Evolutionary conservation across 2,888 invertebrate genomes (phyloP).

Genomic region (Nemapogon koenigi): DNA sequence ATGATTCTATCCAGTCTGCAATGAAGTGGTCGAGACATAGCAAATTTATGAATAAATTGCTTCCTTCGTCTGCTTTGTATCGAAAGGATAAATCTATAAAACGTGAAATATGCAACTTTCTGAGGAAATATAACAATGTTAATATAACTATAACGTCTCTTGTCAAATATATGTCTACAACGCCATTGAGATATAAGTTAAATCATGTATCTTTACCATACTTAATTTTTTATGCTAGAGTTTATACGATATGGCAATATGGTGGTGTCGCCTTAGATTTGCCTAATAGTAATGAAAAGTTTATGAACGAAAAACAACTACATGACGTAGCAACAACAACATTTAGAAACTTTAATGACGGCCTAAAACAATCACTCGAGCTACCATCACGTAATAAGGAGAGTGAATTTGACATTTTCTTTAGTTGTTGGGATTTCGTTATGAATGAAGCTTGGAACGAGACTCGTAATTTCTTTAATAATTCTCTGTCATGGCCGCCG

Average conservation of each 20-base stretch:
- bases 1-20: slow-evolving; percentile 28
- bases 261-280: slow-evolving; percentile 57
- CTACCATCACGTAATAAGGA: background rate
- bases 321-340: background rate
- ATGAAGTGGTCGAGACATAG: slow-evolving; percentile 23
- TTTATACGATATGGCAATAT: slow-evolving; percentile 59
- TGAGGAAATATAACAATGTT: slow-evolving; percentile 40
- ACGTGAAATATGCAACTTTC: slow-evolving; percentile 29
- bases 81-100: slow-evolving; percentile 24
- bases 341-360: background rate
- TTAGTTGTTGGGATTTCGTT: background rate
- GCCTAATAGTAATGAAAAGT: slow-evolving; percentile 23
- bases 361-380: background rate
- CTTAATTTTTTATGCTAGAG: slow-evolving; percentile 54
- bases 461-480: background rate
- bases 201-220: slow-evolving; percentile 40
- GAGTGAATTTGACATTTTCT: background rate
- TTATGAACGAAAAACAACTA: too few species aligned
- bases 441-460: background rate
- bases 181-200: slow-evolving; percentile 57
- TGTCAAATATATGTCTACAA: slow-evolving; percentile 49
- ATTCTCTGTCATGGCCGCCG: background rate
- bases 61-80: slow-evolving; percentile 21
- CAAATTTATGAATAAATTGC: slow-evolving; percentile 27
- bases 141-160: slow-evolving; percentile 38